Base-by-base conservation (phyloP, 2,797 vertebrate species). In the Brachyalestes nurse region DNA sequence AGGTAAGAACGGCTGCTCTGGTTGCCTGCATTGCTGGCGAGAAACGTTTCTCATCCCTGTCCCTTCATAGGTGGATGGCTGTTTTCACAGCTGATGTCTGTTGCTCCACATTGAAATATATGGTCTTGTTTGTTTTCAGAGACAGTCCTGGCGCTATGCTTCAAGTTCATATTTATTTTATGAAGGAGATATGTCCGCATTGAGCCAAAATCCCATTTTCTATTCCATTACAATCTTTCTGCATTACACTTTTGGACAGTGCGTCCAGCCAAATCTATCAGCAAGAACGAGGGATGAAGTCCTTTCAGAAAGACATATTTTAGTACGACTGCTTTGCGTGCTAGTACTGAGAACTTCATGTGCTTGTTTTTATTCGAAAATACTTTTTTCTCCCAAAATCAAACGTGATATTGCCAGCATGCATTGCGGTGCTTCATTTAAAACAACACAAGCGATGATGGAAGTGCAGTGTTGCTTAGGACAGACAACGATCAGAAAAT, bases 61-160 rank as follows among this genome's bases (percentile, higher is more conserved):
- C 88, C 86, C 92, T 88, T 92, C 84, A 91, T 92, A 93, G 89
- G 91, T 94, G 93, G 93, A 94, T 87, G 92, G 91, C 83, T 96
- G 92, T 97, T 96, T 96, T 93, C 92, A 95, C 96, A 97, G 96
- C 96, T 96, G 96, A 96, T 94, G 93, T 88, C 91, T 95, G 93
- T 94, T 95, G 92, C 94, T 92, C 88, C 90, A 93, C 70, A 92
- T 88, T 89, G 90, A 91, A 93, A 93, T 93, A 94, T 95, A 93
- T 93, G 91, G 92, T 88, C 85, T 88, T 95, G 94, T 95, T 96
- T 96, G 89, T 94, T 95, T 94, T 94, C 87, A 92, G 86, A 95
- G 89, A 95, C 92, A 95, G 92, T 90, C 92, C 90, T 84, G 57
- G 91, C 88, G 91, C 92, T 95, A 94, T 94, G 92, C 87, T 93